These are phyloP conservation scores for Lepidocyrtinus sp. DNA, from an alignment of 2,888 invertebrate species.

Conservation along the genomic window DNA sequence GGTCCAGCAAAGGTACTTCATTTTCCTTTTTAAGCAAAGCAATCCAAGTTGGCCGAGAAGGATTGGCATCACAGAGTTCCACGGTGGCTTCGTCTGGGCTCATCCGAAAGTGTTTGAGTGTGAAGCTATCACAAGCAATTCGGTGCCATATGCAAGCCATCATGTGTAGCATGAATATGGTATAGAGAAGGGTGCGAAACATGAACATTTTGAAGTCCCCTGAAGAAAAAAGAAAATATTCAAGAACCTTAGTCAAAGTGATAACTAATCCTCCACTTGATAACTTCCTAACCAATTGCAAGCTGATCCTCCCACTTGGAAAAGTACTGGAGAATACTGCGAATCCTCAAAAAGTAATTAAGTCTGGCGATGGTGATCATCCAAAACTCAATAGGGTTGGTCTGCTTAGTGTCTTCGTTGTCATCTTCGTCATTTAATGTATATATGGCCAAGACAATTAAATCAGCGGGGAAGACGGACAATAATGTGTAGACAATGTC, in stretches of 20 bases:
- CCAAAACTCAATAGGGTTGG: conserved; percentile 40
- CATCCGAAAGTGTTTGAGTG: conserved; percentile 66
- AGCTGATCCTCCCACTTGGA: conserved; percentile 67
- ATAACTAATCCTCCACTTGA: neutral
- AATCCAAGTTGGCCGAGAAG: conserved; percentile 56
- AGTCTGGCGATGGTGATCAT: conserved; percentile 62
- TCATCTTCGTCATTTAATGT: conserved; percentile 52
- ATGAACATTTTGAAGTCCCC: conserved; percentile 66
- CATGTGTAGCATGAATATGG: conserved; percentile 59
- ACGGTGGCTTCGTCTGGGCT: conserved; percentile 61
- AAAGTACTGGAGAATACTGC: conserved; percentile 61
- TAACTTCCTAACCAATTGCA: conserved; percentile 49
- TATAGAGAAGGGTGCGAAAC: conserved; percentile 54
- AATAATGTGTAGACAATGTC: conserved; percentile 65
- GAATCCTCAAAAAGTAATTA: conserved; percentile 63
- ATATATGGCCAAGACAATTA: conserved; percentile 63
- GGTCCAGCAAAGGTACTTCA: conserved; percentile 23
- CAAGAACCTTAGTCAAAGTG: neutral
- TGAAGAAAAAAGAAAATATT: conserved; percentile 14
- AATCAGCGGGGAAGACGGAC: conserved; percentile 64
- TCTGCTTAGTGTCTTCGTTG: conserved; percentile 26
- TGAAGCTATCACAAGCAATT: conserved; percentile 64
- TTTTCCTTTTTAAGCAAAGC: conserved; percentile 21
- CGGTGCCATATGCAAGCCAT: conserved; percentile 67
- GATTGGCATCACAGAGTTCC: conserved; percentile 52